A percentile compares a stretch with the other conserved stretches of the same genome.
Evolutionary conservation across 92 coral and sea anemone genomes (phyloP).

Genomic region (Bergia puertoricense): DNA sequence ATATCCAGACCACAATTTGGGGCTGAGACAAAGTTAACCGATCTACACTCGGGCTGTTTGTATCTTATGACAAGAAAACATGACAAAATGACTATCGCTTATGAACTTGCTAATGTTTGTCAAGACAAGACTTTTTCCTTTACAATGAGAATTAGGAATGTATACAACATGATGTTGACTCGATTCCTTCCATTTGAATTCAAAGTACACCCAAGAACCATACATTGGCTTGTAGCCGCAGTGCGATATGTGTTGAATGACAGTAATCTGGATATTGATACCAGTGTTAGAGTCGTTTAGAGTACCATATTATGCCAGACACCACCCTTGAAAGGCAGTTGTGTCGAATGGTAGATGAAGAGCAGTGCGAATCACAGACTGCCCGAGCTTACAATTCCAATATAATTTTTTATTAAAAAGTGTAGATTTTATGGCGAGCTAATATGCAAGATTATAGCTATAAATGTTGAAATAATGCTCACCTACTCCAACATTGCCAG

Average conservation of each 20-base stretch:
- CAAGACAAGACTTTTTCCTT: slow-evolving; percentile 5
- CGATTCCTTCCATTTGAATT: neutral
- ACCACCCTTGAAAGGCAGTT: neutral
- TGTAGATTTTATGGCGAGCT: no score
- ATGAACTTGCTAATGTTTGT: slow-evolving; percentile 33
- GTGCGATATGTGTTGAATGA: slow-evolving; percentile 24
- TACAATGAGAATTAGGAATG: neutral
- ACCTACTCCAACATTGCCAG: no score
- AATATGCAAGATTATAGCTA: no score
- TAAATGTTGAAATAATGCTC: no score
- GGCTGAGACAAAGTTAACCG: slow-evolving; percentile 21
- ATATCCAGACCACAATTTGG: slow-evolving; percentile 34
- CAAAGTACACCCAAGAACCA: neutral
- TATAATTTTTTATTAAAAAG: no score
- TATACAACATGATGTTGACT: slow-evolving; percentile 31
- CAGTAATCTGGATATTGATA: slow-evolving; percentile 30
- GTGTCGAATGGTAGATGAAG: neutral
- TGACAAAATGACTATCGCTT: slow-evolving; percentile 34
- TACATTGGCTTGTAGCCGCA: slow-evolving; percentile 24
- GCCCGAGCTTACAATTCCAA: no score
- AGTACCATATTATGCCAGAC: neutral
- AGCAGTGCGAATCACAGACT: no score
- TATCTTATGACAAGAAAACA: slow-evolving; percentile 45
- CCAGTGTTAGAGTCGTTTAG: slow-evolving; percentile 5
- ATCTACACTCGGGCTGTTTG: slow-evolving; percentile 35